phyloP scores from a whole-genome alignment of 1,140 invertebrate species.

The Saxidomus purpurata region DNA sequence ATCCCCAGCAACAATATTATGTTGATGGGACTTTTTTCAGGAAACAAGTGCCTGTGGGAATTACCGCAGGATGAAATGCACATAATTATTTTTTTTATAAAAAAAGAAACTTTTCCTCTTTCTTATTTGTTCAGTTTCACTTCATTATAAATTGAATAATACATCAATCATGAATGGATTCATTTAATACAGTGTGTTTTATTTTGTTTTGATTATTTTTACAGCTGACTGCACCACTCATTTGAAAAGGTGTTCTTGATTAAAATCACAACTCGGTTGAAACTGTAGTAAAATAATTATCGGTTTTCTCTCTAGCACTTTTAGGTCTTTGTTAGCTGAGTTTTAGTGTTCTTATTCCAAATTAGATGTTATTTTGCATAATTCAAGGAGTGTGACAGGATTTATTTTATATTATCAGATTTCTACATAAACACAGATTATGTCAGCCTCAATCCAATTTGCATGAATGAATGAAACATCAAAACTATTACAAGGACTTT shows the following conservation, averaged over 20 bases:
- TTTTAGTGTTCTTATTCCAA: not conserved
- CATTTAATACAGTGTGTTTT: too few species aligned
- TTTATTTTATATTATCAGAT: not conserved
- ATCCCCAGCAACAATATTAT: too few species aligned
- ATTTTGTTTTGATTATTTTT: not conserved
- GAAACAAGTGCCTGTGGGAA: too few species aligned
- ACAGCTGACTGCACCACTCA: not conserved
- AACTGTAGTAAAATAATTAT: not conserved
- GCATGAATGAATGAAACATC: too few species aligned
- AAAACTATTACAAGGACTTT: too few species aligned
- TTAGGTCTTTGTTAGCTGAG: not conserved
- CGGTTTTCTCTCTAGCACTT: not conserved
- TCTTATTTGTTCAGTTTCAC: not conserved
- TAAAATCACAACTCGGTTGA: not conserved
- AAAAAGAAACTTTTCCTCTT: not conserved
- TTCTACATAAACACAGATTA: too few species aligned
- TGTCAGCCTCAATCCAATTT: too few species aligned
- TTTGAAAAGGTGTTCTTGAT: not conserved
- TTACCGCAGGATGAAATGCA: too few species aligned
- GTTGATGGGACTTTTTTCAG: too few species aligned
- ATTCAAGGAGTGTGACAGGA: not conserved
- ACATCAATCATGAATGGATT: not conserved
- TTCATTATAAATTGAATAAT: not conserved
- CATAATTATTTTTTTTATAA: too few species aligned
- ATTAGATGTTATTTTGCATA: not conserved